These are phyloP conservation scores for Smithornis capensis DNA, from an alignment of 2,113 vertebrate genomes.

Conservation along the genomic window DNA sequence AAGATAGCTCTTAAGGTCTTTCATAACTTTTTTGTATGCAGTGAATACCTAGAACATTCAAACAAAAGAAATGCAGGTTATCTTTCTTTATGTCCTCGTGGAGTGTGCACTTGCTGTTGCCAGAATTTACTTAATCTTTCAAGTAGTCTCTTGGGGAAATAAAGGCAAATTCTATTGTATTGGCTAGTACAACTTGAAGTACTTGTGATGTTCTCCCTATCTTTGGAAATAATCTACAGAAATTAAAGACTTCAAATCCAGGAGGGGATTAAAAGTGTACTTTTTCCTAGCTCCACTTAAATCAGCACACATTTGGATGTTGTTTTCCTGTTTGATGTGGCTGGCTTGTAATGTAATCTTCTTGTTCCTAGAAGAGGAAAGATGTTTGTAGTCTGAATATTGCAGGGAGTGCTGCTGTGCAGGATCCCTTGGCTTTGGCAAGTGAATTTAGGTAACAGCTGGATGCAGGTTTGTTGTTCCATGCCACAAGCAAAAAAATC, in stretches of 20 bases:
- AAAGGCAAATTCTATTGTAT: neutral
- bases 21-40: neutral
- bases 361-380: neutral
- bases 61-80: neutral
- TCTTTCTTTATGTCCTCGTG: neutral
- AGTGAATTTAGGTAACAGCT: neutral
- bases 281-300: neutral
- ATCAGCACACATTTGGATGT: neutral
- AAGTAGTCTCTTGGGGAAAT: neutral
- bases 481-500: neutral
- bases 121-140: neutral
- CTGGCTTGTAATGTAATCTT: neutral
- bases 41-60: neutral
- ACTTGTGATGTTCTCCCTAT: neutral
- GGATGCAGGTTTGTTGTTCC: neutral
- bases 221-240: neutral
- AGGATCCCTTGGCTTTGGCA: neutral
- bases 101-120: neutral
- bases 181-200: neutral
- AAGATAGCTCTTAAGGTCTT: neutral
- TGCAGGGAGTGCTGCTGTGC: neutral
- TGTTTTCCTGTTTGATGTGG: neutral
- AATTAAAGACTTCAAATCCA: neutral
- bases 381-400: neutral
- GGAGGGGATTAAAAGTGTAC: neutral